Evolutionary conservation across 2,113 vertebrate species (phyloP).

Genomic region (Nicator chloris): DNA sequence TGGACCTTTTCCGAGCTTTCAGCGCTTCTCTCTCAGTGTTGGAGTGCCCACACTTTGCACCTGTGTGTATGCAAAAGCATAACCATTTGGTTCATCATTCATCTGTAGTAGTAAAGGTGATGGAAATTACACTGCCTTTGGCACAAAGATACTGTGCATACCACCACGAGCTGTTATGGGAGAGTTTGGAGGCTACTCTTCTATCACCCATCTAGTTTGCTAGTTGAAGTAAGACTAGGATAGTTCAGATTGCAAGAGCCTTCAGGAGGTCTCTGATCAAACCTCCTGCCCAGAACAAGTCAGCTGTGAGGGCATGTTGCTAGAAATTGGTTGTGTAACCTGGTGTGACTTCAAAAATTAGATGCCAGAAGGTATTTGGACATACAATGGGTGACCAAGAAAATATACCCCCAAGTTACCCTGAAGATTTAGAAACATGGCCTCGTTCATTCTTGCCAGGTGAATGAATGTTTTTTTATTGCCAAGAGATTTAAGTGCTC

Average conservation of each 20-base stretch:
- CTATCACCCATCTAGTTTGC: not conserved
- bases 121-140: not conserved
- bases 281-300: not conserved
- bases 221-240: not conserved
- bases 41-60: not conserved
- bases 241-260: not conserved
- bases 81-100: not conserved
- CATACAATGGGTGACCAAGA: not conserved
- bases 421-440: not conserved
- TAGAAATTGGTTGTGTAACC: not conserved
- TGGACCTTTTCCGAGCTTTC: fast-evolving
- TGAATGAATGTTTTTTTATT: not conserved
- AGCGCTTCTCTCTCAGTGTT: not conserved
- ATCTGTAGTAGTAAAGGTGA: not conserved
- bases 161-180: fast-evolving
- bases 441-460: not conserved
- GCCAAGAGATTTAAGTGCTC: not conserved
- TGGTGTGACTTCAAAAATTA: not conserved
- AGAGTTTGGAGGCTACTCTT: not conserved
- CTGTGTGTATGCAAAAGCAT: not conserved
- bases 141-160: not conserved
- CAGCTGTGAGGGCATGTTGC: not conserved
- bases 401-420: not conserved
- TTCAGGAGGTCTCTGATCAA: not conserved
- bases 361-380: not conserved